Percentiles rank a stretch among this genome's conserved stretches.
phyloP scores from a whole-genome alignment of 1,140 invertebrate genomes.

The Micrasema longulum region DNA sequence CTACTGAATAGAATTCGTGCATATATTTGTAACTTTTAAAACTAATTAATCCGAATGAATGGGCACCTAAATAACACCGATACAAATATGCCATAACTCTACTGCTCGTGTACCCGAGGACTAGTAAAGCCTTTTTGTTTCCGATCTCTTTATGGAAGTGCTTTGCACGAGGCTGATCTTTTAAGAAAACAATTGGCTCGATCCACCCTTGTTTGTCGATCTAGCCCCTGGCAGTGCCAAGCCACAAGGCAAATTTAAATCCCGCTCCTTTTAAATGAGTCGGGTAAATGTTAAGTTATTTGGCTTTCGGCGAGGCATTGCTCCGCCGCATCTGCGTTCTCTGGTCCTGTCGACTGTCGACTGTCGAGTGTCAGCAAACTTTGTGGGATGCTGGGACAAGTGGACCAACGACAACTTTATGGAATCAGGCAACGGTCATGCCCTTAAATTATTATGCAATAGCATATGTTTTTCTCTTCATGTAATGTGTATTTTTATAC shows the following conservation, averaged over 20 bases:
- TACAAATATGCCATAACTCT: slow-evolving; percentile 19
- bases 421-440: slow-evolving; percentile 6
- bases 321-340: slow-evolving; percentile 12
- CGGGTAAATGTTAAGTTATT: slow-evolving; percentile 19
- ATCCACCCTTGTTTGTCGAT: slow-evolving; percentile 27
- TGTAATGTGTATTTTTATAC: too few species aligned
- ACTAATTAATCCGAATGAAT: slow-evolving; percentile 34
- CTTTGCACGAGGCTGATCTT: slow-evolving; percentile 19
- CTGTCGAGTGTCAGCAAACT: neutral
- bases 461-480: too few species aligned
- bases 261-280: slow-evolving; percentile 27
- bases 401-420: slow-evolving; percentile 10
- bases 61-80: too few species aligned
- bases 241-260: slow-evolving; percentile 32
- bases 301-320: slow-evolving; percentile 25
- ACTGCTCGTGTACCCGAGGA: neutral
- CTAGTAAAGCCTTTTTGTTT: neutral
- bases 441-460: too few species aligned
- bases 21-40: too few species aligned
- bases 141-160: slow-evolving; percentile 31
- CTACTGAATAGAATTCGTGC: too few species aligned
- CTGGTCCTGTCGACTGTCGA: neutral
- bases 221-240: slow-evolving; percentile 10
- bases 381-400: slow-evolving; percentile 13
- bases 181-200: slow-evolving; percentile 33